These are phyloP conservation scores for Rhynchonycteris naso DNA, from an alignment of 2,797 vertebrate species.

Conservation along the genomic window DNA sequence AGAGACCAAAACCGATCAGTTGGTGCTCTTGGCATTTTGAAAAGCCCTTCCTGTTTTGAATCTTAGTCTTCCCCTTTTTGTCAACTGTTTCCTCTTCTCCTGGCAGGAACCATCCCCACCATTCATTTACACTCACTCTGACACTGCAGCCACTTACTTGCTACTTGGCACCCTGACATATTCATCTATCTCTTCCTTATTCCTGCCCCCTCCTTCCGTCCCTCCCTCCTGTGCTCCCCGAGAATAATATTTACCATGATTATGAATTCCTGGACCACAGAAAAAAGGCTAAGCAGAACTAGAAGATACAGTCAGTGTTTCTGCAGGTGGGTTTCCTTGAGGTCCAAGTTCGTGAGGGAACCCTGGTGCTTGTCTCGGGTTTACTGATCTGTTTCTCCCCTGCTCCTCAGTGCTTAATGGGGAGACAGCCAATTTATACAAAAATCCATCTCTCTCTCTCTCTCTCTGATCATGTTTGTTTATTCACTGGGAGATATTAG, in stretches of 20 bases:
- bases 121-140: not conserved
- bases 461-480: not conserved
- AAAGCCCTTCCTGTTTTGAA: not conserved
- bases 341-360: not conserved
- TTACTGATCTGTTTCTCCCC: not conserved
- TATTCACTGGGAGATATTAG: not conserved
- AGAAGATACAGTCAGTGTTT: rapidly evolving
- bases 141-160: rapidly evolving
- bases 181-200: not conserved
- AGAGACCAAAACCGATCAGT: not conserved
- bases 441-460: rapidly evolving
- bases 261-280: not conserved
- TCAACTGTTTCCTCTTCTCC: not conserved
- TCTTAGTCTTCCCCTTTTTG: not conserved
- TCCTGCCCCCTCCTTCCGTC: rapidly evolving
- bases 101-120: not conserved
- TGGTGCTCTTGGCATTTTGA: not conserved
- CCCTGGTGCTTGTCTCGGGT: not conserved
- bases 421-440: rapidly evolving
- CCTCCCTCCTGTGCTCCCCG: rapidly evolving
- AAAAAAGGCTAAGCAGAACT: not conserved
- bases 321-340: not conserved
- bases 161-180: not conserved
- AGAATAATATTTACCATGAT: not conserved
- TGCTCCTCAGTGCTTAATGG: rapidly evolving